Evolutionary conservation across 35 echinoderm and acorn worm species (phyloP).

Genomic region (Chiridota heheva): DNA sequence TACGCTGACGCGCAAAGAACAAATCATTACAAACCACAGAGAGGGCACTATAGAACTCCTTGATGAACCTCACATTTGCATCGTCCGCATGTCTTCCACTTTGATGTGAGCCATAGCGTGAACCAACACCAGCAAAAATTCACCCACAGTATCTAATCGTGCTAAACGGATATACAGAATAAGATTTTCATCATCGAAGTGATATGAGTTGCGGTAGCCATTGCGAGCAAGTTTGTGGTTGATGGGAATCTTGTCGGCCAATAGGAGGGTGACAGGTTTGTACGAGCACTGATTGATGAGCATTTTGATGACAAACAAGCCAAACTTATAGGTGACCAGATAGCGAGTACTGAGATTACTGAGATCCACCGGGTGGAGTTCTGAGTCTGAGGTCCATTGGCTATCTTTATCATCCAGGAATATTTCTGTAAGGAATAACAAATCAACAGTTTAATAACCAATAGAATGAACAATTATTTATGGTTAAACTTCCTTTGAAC

Average conservation of each 20-base stretch:
- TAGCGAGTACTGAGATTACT: conserved; percentile 78
- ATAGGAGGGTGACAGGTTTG: conserved; percentile 74
- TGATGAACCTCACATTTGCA: conserved; percentile 51
- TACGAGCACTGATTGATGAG: conserved; percentile 63
- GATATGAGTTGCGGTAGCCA: conserved; percentile 90
- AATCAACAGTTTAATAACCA: not conserved
- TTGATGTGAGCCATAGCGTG: conserved; percentile 96
- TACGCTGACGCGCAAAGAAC: conserved; percentile 91
- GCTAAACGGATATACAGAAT: conserved; percentile 78
- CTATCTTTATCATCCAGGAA: conserved; percentile 75
- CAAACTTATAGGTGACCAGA: conserved; percentile 91
- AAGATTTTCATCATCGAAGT: conserved; percentile 75
- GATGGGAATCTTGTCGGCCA: conserved; percentile 82
- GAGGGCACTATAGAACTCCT: conserved; percentile 79
- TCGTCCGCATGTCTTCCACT: conserved; percentile 95
- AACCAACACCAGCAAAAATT: conserved; percentile 81
- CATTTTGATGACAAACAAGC: conserved; percentile 73
- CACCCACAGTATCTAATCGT: conserved; percentile 71
- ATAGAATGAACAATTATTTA: too few relatives aligned
- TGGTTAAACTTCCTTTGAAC: too few relatives aligned
- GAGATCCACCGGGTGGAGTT: conserved; percentile 80
- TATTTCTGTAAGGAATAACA: conserved; percentile 43
- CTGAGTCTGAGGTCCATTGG: conserved; percentile 69
- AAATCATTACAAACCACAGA: conserved; percentile 91
- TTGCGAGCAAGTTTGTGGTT: conserved; percentile 72